Evolutionary conservation across 2,888 invertebrate species (phyloP).

Genomic region (Pherbina coryleti): DNA sequence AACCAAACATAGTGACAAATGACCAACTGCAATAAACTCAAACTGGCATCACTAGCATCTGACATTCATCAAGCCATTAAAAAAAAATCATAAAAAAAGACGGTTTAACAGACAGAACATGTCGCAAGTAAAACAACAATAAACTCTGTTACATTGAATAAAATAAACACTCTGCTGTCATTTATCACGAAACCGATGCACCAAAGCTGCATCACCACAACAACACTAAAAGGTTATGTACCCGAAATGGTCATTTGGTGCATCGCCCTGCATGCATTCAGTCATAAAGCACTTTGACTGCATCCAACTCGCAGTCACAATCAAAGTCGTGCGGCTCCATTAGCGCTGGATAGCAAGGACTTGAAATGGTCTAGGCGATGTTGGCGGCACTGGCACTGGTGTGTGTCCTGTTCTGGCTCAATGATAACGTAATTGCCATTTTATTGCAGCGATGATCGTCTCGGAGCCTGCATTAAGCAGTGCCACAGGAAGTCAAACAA

Average conservation of each 20-base stretch:
- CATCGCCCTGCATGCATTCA: background rate
- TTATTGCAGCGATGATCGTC: background rate
- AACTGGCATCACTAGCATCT: background rate
- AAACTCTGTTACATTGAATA: background rate
- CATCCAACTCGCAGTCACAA: background rate
- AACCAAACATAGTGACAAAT: conserved; percentile 17
- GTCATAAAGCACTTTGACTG: conserved; percentile 32
- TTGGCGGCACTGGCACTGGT: background rate
- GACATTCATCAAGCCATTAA: conserved; percentile 11
- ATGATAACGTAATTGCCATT: conserved; percentile 22
- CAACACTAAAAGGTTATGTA: conserved; percentile 10
- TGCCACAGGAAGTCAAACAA: background rate
- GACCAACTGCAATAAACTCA: conserved; percentile 30
- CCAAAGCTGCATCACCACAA: background rate
- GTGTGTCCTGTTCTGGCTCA: background rate
- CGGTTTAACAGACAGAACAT: background rate
- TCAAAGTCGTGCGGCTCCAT: conserved; percentile 11
- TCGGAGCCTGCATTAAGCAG: background rate
- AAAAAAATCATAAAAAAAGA: background rate
- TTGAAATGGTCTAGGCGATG: background rate
- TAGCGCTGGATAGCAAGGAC: background rate
- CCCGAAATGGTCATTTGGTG: background rate
- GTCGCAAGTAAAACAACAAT: background rate
- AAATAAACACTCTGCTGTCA: conserved; percentile 8
- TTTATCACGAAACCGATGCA: conserved; percentile 3